phyloP scores from a whole-genome alignment of 2,888 invertebrate species.

The Cancer borealis region DNA sequence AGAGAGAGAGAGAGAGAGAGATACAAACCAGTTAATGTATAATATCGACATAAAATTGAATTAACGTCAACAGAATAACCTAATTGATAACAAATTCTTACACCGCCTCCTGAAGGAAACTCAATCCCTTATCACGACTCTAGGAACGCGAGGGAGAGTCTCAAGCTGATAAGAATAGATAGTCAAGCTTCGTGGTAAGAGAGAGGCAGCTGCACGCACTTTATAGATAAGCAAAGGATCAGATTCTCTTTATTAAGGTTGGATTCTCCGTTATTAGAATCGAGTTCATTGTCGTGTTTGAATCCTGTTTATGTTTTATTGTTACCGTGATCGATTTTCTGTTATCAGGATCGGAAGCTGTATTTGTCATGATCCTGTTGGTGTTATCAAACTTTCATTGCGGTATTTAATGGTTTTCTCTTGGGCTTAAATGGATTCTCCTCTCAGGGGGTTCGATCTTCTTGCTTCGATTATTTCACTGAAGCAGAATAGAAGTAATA shows the following conservation, averaged over 20 bases:
- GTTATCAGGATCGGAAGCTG: constrained; percentile 11
- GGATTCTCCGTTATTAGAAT: background rate
- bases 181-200: background rate
- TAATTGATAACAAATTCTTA: background rate
- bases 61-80: background rate
- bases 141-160: background rate
- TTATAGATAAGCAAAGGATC: background rate
- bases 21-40: background rate
- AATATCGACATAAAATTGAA: constrained; percentile 16
- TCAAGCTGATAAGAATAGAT: background rate
- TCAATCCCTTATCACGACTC: background rate
- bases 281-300: background rate
- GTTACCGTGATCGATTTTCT: background rate
- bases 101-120: background rate
- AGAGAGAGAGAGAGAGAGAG: background rate
- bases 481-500: background rate
- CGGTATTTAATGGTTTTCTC: background rate
- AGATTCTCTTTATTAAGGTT: background rate
- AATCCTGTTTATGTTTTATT: constrained; percentile 1
- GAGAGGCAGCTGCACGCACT: background rate
- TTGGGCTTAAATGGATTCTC: background rate
- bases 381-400: background rate
- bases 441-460: background rate
- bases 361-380: constrained; percentile 28
- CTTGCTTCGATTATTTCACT: background rate